Conservation (phyloP, 1,140 invertebrate species). For the Spodoptera frugiperda region DNA sequence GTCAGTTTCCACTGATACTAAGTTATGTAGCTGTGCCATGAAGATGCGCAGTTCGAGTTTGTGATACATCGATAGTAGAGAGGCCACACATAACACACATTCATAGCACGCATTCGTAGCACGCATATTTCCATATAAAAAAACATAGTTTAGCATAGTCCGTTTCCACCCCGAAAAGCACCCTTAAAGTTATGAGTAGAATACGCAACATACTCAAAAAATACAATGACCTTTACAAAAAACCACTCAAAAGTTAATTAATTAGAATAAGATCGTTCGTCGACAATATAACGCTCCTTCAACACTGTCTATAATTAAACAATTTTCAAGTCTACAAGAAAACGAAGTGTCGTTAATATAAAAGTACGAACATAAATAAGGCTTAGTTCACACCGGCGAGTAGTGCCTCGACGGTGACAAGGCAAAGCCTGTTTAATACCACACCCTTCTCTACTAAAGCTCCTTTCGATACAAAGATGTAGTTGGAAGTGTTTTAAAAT, state of each 20-base stretch:
- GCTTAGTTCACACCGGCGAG: constrained; percentile 38
- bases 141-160: no score
- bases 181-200: no score
- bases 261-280: neutral
- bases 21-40: no score
- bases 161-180: no score
- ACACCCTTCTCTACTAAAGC: constrained; percentile 36
- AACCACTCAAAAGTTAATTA: constrained; percentile 9
- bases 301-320: constrained; percentile 37
- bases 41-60: no score
- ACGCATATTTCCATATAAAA: no score
- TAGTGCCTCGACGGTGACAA: constrained; percentile 41
- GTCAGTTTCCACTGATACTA: no score
- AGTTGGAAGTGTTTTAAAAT: constrained; percentile 39
- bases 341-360: constrained; percentile 28
- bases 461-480: constrained; percentile 44
- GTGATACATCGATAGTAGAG: no score
- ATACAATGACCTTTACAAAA: no score
- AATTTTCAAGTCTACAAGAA: constrained; percentile 18
- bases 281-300: neutral
- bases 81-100: no score
- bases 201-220: no score
- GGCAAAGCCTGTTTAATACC: constrained; percentile 40
- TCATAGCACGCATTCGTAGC: no score
- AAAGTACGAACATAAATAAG: constrained; percentile 44